These are phyloP conservation scores for Acrocera orbiculus DNA, from an alignment of 2,888 invertebrate species.

Conservation along the genomic window DNA sequence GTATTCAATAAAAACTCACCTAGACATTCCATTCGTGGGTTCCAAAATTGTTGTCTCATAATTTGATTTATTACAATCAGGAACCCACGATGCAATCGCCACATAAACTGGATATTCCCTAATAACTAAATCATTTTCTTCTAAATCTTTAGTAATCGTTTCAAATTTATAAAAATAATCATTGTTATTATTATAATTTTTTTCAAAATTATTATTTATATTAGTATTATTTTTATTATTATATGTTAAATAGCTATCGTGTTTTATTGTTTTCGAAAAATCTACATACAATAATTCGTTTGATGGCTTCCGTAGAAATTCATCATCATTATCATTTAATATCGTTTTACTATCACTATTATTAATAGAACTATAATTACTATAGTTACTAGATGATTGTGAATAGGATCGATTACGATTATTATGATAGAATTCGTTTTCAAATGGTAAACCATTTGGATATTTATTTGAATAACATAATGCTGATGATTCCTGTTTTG, in stretches of 20 bases:
- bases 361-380: slow-evolving; percentile 21
- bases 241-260: neutral
- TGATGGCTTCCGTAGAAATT: slow-evolving; percentile 29
- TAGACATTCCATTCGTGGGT: slow-evolving; percentile 27
- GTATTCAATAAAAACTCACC: slow-evolving; percentile 21
- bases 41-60: slow-evolving; percentile 23
- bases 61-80: slow-evolving; percentile 36
- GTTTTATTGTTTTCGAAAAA: slow-evolving; percentile 26
- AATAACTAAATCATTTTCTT: slow-evolving; percentile 11
- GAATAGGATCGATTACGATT: slow-evolving; percentile 19
- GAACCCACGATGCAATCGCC: slow-evolving; percentile 56
- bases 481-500: slow-evolving; percentile 24
- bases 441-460: slow-evolving; percentile 30
- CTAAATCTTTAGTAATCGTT: slow-evolving; percentile 11
- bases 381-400: slow-evolving; percentile 31
- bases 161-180: slow-evolving; percentile 15
- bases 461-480: slow-evolving; percentile 29
- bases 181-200: neutral
- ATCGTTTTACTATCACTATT: slow-evolving; percentile 7
- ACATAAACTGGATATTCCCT: slow-evolving; percentile 41
- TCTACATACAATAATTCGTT: slow-evolving; percentile 31
- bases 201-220: neutral
- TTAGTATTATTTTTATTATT: neutral
- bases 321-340: slow-evolving; percentile 19
- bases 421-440: slow-evolving; percentile 26